Percentiles rank a stretch among this genome's conserved stretches.
Evolutionary conservation across 2,888 invertebrate species (phyloP).

Genomic region (Ophonus ardosiacus): DNA sequence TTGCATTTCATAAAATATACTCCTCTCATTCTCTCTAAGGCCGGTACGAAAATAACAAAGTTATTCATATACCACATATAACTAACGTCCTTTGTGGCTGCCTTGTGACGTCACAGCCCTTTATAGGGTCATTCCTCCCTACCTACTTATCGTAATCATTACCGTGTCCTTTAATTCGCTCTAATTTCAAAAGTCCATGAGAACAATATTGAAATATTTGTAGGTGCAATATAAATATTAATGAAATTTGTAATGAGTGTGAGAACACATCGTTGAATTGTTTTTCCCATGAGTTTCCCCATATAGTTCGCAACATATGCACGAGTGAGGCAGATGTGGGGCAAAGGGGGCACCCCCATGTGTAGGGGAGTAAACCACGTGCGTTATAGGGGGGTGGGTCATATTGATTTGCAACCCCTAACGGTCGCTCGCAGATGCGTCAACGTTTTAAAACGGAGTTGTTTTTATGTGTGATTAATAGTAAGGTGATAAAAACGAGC

Average conservation of each 20-base stretch:
- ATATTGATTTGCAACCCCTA: constrained; percentile 61
- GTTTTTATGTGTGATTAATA: constrained; percentile 32
- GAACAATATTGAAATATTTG: constrained; percentile 32
- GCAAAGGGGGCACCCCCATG: neutral
- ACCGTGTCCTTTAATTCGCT: neutral
- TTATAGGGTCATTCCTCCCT: constrained; percentile 25
- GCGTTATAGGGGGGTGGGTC: constrained; percentile 37
- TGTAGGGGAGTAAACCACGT: constrained; percentile 52
- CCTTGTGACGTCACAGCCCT: constrained; percentile 55
- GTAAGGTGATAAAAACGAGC: constrained; percentile 23
- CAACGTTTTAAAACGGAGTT: constrained; percentile 18
- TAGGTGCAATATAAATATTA: constrained; percentile 54
- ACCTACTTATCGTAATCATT: constrained; percentile 5
- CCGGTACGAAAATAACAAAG: constrained; percentile 3
- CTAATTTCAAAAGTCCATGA: constrained; percentile 9
- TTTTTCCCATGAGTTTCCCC: constrained; percentile 52
- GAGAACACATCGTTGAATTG: constrained; percentile 24
- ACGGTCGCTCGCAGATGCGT: constrained; percentile 46
- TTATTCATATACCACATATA: neutral
- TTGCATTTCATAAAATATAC: constrained; percentile 37
- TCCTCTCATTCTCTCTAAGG: constrained; percentile 13
- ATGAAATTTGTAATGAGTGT: constrained; percentile 54
- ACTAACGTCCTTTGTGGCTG: constrained; percentile 47
- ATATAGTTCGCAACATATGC: constrained; percentile 53
- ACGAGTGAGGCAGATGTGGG: constrained; percentile 1